Base-by-base conservation (phyloP, 2,888 invertebrate species). In the Timandra comae region DNA sequence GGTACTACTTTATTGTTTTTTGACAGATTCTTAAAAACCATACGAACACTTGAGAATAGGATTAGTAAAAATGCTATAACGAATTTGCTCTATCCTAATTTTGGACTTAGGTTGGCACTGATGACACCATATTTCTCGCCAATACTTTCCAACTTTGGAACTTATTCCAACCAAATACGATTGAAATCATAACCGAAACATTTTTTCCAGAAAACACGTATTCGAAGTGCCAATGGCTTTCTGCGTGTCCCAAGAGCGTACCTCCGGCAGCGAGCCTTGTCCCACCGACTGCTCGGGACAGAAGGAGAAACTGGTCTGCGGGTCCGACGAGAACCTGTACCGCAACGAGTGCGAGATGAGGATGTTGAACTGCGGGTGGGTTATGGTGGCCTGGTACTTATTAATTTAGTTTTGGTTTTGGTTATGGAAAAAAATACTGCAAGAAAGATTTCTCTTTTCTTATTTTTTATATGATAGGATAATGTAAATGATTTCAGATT, bases 151-250 rank as follows among this genome's bases (percentile, higher is more conserved):
- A 8, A 6, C 10, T 4, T 5, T 8, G 8, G 2, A 7, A 7
- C 21, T 21, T 4, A 8, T 21, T 8, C 21, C 21, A 2, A 4
- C 21, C 21, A 3, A 3, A 8, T 21, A 22, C 22, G 8, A 8
- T 4, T 9, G 22, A n/a, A 3, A 2, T 2, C 7, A 4, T 8
- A n/a, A n/a, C n/a, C n/a, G n/a, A n/a, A n/a, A n/a, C n/a, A n/a
- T 23, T 38, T 3, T 31, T 84, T 82, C 16, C 78, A 94, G 94
- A 24, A 95, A 95, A 70, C 96, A 96, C 73, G 94, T 96, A 6
- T 96, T 95, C 68, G 96, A 96, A 80, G 95, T 96, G 7, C 96
- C 96, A 0, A 93, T 96, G 89, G 93, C 95, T 7, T 95, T 92
- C 78, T 96, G 96, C 70, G 90, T 93, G 41, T 90, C 93, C 1